Evolutionary conservation across 1,140 invertebrate genomes (phyloP).

Genomic region (Ctenoplectra terminalis): DNA sequence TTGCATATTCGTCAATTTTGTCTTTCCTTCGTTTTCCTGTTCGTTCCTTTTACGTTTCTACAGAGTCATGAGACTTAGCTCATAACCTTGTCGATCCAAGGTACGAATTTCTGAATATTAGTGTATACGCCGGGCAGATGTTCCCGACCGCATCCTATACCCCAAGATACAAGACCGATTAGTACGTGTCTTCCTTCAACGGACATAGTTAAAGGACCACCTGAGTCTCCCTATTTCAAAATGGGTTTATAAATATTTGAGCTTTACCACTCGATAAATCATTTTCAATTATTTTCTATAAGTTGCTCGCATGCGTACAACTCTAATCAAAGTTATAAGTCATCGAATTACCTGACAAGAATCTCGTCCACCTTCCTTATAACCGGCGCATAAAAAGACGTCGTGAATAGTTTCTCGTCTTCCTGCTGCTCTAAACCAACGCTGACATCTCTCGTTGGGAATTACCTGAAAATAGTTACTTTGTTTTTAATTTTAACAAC

Average conservation of each 20-base stretch:
- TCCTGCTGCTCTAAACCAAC: slow-evolving; percentile 95
- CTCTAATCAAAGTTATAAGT: too few relatives aligned
- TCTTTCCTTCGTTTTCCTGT: background rate
- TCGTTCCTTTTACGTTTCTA: background rate
- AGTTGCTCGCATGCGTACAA: too few relatives aligned
- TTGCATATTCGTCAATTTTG: background rate
- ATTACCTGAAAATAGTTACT: slow-evolving; percentile 87
- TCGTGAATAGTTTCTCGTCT: slow-evolving; percentile 95
- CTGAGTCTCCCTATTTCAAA: slow-evolving; percentile 88
- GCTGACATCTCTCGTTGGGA: slow-evolving; percentile 94
- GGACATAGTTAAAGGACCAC: slow-evolving; percentile 91
- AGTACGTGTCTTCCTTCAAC: slow-evolving; percentile 92
- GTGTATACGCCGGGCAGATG: slow-evolving; percentile 95
- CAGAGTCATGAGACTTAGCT: slow-evolving; percentile 72
- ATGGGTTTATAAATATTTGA: background rate
- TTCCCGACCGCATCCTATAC: slow-evolving; percentile 94
- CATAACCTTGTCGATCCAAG: slow-evolving; percentile 95
- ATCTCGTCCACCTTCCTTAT: slow-evolving; percentile 91
- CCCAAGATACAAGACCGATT: slow-evolving; percentile 95
- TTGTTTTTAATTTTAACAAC: background rate
- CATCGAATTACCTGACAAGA: slow-evolving; percentile 84
- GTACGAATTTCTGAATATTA: slow-evolving; percentile 95
- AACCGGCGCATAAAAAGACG: slow-evolving; percentile 96
- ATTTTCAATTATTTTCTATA: background rate
- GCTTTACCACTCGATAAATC: background rate